These are phyloP conservation scores for Microchrysa polita DNA, from an alignment of 2,888 invertebrate species.

Conservation along the genomic window DNA sequence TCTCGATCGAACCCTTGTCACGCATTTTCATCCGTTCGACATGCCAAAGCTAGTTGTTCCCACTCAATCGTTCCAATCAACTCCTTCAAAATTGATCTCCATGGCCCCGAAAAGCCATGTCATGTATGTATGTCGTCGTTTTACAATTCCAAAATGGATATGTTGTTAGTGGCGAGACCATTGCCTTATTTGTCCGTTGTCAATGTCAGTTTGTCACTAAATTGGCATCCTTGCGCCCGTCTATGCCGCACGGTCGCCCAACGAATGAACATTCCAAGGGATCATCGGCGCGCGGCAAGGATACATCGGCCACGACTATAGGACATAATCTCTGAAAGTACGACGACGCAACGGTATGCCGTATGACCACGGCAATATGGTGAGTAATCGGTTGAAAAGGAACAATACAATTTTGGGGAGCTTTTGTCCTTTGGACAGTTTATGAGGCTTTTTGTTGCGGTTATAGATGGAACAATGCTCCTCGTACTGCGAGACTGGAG, in stretches of 20 bases:
- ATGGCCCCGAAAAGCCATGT: background rate
- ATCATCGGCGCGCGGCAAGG: too few relatives aligned
- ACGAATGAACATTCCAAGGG: background rate
- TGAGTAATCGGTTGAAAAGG: conserved; percentile 10
- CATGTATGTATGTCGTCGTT: background rate
- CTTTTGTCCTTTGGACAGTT: background rate
- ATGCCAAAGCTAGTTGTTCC: too few relatives aligned
- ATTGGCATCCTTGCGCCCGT: background rate
- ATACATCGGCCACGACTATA: too few relatives aligned
- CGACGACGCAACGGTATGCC: too few relatives aligned
- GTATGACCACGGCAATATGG: background rate
- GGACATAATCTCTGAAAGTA: too few relatives aligned
- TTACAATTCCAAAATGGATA: conserved; percentile 24
- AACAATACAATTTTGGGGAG: conserved; percentile 1
- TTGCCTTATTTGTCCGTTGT: conserved; percentile 17
- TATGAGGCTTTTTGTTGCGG: background rate
- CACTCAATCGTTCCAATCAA: conserved; percentile 9
- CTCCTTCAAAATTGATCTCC: conserved; percentile 33
- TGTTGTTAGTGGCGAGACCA: conserved; percentile 28
- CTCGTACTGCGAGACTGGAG: too few relatives aligned
- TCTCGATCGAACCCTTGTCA: too few relatives aligned
- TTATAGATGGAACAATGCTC: too few relatives aligned
- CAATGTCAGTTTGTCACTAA: conserved; percentile 40
- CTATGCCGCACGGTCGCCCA: background rate
- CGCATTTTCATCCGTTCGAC: too few relatives aligned